Evolutionary conservation across 2,888 invertebrate species (phyloP), one percentile per base, ranked within the genome.

Genomic region (Cremastinae sp.): DNA sequence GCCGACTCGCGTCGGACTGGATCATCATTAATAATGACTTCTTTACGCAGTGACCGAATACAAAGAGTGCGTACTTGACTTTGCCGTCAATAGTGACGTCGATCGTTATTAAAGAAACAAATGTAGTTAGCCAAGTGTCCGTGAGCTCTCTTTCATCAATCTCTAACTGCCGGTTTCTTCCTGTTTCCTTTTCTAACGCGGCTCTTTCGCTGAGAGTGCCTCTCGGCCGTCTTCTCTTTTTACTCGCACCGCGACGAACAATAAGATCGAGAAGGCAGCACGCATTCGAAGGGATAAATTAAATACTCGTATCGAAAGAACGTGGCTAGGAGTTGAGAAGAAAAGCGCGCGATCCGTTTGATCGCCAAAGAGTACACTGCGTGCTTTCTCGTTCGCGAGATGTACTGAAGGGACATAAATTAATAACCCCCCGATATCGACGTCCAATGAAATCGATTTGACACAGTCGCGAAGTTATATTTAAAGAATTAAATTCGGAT

Each of bases 381-480:
- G 65, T 38, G 64, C 53, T 47, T 65, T 65, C 58, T 71, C 28
- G 28, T 28, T 78, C 65, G 74, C 62, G 72, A 81, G 81, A 84
- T 83, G n/a, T n/a, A n/a, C n/a, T n/a, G n/a, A n/a, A n/a, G n/a
- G n/a, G 83, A 83, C 78, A 78, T 80, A 83, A 84, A 85, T 85
- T 88, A 87, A 88, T 88, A 86, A 87, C 83, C 78, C n/a, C 83
- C 71, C 74, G 82, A 81, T 83, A 84, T 84, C 84, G 85, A 83
- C 83, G 79, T 28, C 75, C 12, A 14, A 18, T 14, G 22, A 51
- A 38, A 36, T 36, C 34, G 20, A 22, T 45, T 16, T 22, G 18
- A 28, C n/a, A 18, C 28, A 16, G 66, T 56, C 28, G n/a, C 49
- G 41, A 38, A 43, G 10, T 36, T 45, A 74, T 66, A 75, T 76